phyloP scores from a whole-genome alignment of 2,797 vertebrate species.

The Gambelia wislizenii region DNA sequence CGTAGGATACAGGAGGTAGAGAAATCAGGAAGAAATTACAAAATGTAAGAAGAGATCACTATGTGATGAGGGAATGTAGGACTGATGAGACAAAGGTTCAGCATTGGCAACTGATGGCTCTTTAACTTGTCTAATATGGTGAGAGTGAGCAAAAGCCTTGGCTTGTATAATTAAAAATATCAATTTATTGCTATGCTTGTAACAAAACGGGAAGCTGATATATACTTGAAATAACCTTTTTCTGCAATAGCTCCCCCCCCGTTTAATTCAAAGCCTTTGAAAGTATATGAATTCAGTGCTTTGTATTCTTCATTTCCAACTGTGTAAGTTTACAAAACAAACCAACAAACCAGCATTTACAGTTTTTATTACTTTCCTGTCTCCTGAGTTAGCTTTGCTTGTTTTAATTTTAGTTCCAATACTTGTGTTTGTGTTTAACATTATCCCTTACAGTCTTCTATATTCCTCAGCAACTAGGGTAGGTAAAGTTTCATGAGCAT shows the following conservation, averaged over 20 bases:
- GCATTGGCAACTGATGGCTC: not conserved
- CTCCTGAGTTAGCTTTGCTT: not conserved
- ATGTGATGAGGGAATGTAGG: not conserved
- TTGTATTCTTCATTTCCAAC: not conserved
- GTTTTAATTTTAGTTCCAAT: conserved; percentile 10
- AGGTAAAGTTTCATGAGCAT: not conserved
- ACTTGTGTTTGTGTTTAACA: rapidly evolving
- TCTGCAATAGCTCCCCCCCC: not conserved
- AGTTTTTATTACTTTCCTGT: conserved; percentile 30
- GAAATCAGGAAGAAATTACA: not conserved
- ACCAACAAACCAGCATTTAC: no score
- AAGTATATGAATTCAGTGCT: not conserved
- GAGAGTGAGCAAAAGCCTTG: not conserved
- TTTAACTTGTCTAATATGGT: not conserved
- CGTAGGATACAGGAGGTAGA: not conserved
- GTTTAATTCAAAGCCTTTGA: not conserved
- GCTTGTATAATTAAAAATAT: not conserved
- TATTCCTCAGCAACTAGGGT: not conserved
- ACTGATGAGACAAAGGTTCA: not conserved
- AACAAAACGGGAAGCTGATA: not conserved
- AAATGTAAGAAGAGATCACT: not conserved
- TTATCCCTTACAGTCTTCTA: not conserved
- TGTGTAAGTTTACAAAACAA: not conserved
- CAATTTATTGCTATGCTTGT: not conserved
- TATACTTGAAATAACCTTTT: not conserved